Percentiles rank a stretch among this genome's conserved stretches.
phyloP scores from a whole-genome alignment of 2,888 invertebrate species.

The Euplexia lucipara region DNA sequence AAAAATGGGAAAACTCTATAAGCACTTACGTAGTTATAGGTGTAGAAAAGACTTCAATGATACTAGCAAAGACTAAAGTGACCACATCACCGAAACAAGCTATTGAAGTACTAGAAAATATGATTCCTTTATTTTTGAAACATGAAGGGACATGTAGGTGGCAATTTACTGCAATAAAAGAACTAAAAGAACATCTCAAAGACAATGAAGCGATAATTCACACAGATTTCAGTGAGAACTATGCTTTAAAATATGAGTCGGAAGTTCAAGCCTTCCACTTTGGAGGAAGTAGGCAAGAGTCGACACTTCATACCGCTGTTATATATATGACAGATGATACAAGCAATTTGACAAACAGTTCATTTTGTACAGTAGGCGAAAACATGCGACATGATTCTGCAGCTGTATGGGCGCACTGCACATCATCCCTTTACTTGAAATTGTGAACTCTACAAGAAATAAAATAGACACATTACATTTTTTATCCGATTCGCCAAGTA shows the following conservation, averaged over 20 bases:
- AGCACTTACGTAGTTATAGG: not conserved
- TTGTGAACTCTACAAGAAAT: slow-evolving; percentile 5
- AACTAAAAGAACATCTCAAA: too few relatives aligned
- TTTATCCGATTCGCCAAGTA: slow-evolving; percentile 1
- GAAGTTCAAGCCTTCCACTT: not conserved
- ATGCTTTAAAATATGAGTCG: slow-evolving; percentile 1
- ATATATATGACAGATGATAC: not conserved
- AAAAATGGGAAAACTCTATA: slow-evolving; percentile 1
- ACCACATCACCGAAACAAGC: not conserved
- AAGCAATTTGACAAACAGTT: slow-evolving; percentile 1
- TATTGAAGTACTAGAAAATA: not conserved
- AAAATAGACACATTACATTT: slow-evolving; percentile 10
- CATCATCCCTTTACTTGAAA: not conserved
- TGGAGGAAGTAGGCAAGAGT: slow-evolving; percentile 1
- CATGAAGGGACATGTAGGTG: slow-evolving; percentile 3
- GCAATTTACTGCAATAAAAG: slow-evolving; percentile 4
- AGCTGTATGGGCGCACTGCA: slow-evolving; percentile 6
- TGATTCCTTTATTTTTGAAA: not conserved
- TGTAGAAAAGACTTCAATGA: slow-evolving; percentile 1
- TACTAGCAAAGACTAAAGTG: not conserved
- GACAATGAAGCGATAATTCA: not conserved
- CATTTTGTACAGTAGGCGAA: slow-evolving; percentile 7
- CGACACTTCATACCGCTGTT: not conserved
- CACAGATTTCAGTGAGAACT: not conserved
- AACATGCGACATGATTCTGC: slow-evolving; percentile 11